These are phyloP conservation scores for Beroe forskalii DNA, from an alignment of 37 sponge, comb jelly and placozoan species.

Conservation along the genomic window DNA sequence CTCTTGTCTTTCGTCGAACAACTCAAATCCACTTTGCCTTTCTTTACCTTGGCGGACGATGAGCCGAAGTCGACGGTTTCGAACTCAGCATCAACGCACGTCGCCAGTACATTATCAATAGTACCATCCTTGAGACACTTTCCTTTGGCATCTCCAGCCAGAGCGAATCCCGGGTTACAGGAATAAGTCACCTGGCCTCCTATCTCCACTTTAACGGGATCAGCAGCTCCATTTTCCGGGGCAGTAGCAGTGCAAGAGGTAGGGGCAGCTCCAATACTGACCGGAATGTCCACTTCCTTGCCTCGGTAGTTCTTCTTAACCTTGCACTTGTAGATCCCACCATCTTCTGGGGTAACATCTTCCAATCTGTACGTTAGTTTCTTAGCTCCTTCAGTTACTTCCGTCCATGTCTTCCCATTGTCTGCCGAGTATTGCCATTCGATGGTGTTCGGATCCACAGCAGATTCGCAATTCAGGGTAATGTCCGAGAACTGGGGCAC, in stretches of 20 bases:
- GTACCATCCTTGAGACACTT: not conserved
- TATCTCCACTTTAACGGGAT: not conserved
- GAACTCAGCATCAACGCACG: not conserved
- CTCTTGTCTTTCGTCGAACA: not conserved
- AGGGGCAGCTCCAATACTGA: not conserved
- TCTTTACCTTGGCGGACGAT: not conserved
- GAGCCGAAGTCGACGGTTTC: not conserved
- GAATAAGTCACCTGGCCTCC: not conserved
- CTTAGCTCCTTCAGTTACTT: not conserved
- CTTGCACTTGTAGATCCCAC: conserved; percentile 13
- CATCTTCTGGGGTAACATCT: not conserved
- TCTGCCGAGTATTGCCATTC: conserved; percentile 9
- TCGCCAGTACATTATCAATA: not conserved
- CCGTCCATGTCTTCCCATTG: conserved; percentile 2
- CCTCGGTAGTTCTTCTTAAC: conserved; percentile 2
- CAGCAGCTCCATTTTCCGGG: not conserved
- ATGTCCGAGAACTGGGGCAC: conserved; percentile 5
- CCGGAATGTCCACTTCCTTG: not conserved
- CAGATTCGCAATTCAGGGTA: not conserved
- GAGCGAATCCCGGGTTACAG: not conserved
- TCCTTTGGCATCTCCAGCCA: not conserved
- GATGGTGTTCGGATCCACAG: not conserved
- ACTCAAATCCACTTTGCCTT: not conserved
- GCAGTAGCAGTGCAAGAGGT: not conserved
- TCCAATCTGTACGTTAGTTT: not conserved